Evolutionary conservation across 2,113 vertebrate genomes (phyloP).

Genomic region (Puma concolor): DNA sequence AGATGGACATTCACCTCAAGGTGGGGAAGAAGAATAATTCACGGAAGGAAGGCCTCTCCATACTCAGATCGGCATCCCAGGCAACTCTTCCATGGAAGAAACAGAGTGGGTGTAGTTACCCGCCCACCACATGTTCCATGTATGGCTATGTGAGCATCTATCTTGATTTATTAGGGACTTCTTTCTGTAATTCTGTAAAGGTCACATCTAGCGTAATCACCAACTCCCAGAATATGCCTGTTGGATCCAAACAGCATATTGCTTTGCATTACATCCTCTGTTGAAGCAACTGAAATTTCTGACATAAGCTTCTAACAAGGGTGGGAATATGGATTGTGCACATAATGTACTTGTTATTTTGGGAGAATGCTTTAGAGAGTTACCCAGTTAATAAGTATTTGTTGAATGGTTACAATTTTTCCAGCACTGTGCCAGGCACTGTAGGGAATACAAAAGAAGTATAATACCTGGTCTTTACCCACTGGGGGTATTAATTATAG

Average conservation of each 20-base stretch:
- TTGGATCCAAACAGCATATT: constrained; percentile 60
- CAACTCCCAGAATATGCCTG: constrained; percentile 60
- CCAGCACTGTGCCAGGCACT: not conserved
- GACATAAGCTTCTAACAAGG: constrained; percentile 59
- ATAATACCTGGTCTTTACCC: not conserved
- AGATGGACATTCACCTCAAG: constrained; percentile 6
- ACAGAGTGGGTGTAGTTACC: constrained; percentile 41
- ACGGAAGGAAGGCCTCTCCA: constrained; percentile 44
- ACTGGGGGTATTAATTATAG: not conserved
- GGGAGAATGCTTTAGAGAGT: constrained; percentile 57
- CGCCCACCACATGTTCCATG: constrained; percentile 50
- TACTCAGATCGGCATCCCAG: not conserved
- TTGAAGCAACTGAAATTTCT: constrained; percentile 67
- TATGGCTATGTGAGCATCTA: constrained; percentile 48
- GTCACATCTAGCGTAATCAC: constrained; percentile 75
- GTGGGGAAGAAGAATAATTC: not conserved
- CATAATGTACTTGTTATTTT: constrained; percentile 71
- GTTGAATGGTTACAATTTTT: constrained; percentile 37
- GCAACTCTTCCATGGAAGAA: constrained; percentile 54
- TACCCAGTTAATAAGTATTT: constrained; percentile 63
- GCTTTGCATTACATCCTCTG: constrained; percentile 59
- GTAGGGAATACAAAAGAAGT: not conserved
- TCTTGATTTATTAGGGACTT: constrained; percentile 77
- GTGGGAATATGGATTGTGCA: constrained; percentile 66
- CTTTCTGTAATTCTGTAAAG: constrained; percentile 75